These are phyloP conservation scores for Caenorhabditis briggsae DNA, from an alignment of 1,140 invertebrate species.

Conservation along the genomic window DNA sequence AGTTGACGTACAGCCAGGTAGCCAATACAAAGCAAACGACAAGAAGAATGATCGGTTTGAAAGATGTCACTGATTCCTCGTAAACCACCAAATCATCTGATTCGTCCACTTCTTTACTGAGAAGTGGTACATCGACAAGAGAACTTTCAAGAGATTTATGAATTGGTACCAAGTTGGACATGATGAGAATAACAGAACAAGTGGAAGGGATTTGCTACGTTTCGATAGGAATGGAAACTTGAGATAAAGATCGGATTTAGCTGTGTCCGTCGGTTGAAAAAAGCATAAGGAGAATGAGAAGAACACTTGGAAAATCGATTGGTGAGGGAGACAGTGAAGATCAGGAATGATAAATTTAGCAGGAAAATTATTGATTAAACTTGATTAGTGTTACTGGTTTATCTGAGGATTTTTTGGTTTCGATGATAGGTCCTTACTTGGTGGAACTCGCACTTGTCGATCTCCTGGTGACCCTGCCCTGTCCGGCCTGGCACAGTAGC, in stretches of 20 bases:
- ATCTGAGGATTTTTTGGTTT: too few relatives aligned
- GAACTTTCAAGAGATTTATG: conserved; percentile 31
- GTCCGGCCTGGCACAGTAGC: too few relatives aligned
- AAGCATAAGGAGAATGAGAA: background rate
- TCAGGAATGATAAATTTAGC: background rate
- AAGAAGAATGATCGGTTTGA: background rate
- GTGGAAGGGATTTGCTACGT: background rate
- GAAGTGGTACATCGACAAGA: conserved; percentile 8
- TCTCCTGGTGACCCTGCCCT: too few relatives aligned
- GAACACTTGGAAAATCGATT: conserved; percentile 4
- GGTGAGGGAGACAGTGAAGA: background rate
- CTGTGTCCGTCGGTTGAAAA: background rate
- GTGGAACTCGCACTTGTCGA: too few relatives aligned
- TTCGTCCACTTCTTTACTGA: background rate
- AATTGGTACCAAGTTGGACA: conserved; percentile 19
- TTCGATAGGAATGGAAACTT: background rate
- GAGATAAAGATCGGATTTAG: background rate
- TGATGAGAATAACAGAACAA: conserved; percentile 15
- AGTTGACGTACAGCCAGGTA: background rate
- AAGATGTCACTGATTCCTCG: background rate
- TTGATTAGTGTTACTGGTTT: too few relatives aligned
- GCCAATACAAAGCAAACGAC: background rate
- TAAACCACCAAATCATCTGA: background rate
- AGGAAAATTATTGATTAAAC: too few relatives aligned
- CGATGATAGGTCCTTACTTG: too few relatives aligned